Percentiles rank a stretch among this genome's conserved stretches.
Evolutionary conservation across 2,113 vertebrate genomes (phyloP).

Genomic region (Takifugu flavidus): DNA sequence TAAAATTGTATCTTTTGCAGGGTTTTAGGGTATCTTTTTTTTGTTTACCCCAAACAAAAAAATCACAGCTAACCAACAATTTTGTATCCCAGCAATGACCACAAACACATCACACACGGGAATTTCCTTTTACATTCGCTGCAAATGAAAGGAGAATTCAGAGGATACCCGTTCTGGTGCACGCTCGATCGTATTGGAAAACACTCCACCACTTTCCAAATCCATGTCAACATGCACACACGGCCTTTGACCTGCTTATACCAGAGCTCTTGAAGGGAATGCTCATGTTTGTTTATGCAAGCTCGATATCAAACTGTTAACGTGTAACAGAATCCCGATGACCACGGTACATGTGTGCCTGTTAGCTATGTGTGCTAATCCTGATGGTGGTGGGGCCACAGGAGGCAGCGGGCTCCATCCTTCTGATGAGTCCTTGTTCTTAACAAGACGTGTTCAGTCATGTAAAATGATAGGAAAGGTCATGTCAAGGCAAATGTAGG

Average conservation of each 20-base stretch:
- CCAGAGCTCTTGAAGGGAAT: slow-evolving; percentile 22
- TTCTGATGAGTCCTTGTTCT: slow-evolving; percentile 27
- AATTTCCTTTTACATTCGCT: slow-evolving; percentile 40
- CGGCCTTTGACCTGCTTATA: slow-evolving; percentile 35
- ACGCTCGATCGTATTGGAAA: slow-evolving; percentile 48
- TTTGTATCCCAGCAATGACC: slow-evolving; percentile 17
- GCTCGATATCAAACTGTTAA: slow-evolving; percentile 10
- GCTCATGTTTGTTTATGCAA: slow-evolving; percentile 23
- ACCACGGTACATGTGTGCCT: slow-evolving; percentile 25
- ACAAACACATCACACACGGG: slow-evolving; percentile 1
- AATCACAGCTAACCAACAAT: slow-evolving; percentile 8
- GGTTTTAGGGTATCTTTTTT: slow-evolving; percentile 33
- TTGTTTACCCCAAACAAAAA: slow-evolving; percentile 33
- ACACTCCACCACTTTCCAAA: slow-evolving; percentile 9
- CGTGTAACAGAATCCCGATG: slow-evolving; percentile 8
- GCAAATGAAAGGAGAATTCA: slow-evolving; percentile 40
- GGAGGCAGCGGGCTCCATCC: slow-evolving; percentile 26
- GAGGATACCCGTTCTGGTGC: slow-evolving; percentile 25
- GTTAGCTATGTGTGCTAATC: slow-evolving; percentile 45
- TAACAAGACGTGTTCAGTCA: slow-evolving; percentile 13
- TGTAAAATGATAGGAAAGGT: slow-evolving; percentile 15
- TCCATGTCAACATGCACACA: slow-evolving; percentile 49
- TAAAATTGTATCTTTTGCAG: slow-evolving; percentile 1
- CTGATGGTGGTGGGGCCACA: slow-evolving; percentile 27
- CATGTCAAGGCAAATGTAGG: slow-evolving; percentile 3